phyloP scores from a whole-genome alignment of 2,797 vertebrate species.

The Myiotriccus ornatus region DNA sequence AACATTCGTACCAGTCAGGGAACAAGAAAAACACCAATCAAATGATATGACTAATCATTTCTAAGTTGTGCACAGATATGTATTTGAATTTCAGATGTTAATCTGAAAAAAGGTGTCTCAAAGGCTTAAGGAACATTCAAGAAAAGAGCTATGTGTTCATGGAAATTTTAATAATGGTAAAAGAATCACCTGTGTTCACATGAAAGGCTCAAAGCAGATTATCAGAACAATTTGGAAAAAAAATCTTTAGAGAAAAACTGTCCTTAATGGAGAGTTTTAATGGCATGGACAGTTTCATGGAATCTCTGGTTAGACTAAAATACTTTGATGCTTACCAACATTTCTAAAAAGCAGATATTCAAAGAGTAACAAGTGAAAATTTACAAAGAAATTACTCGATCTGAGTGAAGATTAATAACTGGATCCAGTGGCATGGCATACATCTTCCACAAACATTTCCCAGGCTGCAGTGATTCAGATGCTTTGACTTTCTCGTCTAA shows the following conservation, averaged over 20 bases:
- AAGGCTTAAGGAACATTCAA: neutral
- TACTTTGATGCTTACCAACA: neutral
- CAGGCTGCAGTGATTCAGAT: neutral
- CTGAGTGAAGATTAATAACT: neutral
- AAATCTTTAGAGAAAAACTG: neutral
- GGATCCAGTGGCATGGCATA: neutral
- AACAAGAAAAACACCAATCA: slow-evolving; percentile 43
- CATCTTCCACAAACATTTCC: neutral
- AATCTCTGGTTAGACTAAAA: neutral
- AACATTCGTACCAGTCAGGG: slow-evolving; percentile 19
- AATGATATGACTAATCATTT: slow-evolving; percentile 52
- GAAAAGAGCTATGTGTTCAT: neutral
- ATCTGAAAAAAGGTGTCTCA: neutral
- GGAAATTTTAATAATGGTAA: neutral
- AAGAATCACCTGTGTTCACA: neutral
- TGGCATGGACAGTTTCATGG: neutral
- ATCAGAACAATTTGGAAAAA: neutral
- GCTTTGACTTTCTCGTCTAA: neutral
- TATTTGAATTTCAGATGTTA: slow-evolving; percentile 44
- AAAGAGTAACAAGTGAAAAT: neutral
- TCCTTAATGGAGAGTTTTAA: neutral
- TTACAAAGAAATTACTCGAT: neutral
- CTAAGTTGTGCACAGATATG: neutral
- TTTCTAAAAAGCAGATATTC: neutral
- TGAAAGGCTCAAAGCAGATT: neutral